Conservation (phyloP, 2,797 vertebrate species). For the Siniperca obscura region DNA sequence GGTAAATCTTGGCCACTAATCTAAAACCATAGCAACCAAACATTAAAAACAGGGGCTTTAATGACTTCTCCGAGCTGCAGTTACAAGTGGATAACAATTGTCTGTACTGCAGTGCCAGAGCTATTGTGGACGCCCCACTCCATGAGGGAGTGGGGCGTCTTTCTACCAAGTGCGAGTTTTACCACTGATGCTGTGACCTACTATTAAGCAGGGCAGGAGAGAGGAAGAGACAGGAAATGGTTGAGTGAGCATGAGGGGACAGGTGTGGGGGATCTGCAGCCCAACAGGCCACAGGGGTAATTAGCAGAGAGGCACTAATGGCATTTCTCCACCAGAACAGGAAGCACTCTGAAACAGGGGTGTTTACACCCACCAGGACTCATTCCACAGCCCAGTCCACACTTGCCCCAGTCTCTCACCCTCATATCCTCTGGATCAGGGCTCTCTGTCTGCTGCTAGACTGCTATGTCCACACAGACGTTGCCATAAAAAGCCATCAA, state of each 20-base stretch:
- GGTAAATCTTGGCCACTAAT: conserved; percentile 37
- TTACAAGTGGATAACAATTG: conserved; percentile 21
- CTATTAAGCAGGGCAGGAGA: conserved; percentile 64
- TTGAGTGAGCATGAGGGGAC: conserved; percentile 29
- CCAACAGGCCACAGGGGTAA: conserved; percentile 69
- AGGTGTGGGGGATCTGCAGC: conserved; percentile 48
- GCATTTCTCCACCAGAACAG: conserved; percentile 78
- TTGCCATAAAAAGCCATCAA: conserved; percentile 76
- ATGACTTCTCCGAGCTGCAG: conserved; percentile 22
- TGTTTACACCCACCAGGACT: conserved; percentile 68
- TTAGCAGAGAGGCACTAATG: conserved; percentile 80
- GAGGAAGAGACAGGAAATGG: conserved; percentile 34
- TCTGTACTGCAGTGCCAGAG: conserved; percentile 2
- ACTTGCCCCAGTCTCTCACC: conserved; percentile 73
- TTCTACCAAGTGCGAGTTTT: conserved; percentile 68
- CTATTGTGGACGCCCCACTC: background rate
- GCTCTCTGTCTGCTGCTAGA: conserved; percentile 58
- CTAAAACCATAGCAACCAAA: conserved; percentile 53
- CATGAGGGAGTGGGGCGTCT: conserved; percentile 19
- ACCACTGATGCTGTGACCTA: conserved; percentile 62
- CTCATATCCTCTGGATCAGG: conserved; percentile 68
- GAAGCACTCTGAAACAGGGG: conserved; percentile 72
- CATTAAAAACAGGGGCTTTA: conserved; percentile 33
- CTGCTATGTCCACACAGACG: conserved; percentile 76
- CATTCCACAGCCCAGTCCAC: conserved; percentile 65